These are phyloP conservation scores for Atherix ibis DNA, from an alignment of 2,888 invertebrate species.

Conservation along the genomic window DNA sequence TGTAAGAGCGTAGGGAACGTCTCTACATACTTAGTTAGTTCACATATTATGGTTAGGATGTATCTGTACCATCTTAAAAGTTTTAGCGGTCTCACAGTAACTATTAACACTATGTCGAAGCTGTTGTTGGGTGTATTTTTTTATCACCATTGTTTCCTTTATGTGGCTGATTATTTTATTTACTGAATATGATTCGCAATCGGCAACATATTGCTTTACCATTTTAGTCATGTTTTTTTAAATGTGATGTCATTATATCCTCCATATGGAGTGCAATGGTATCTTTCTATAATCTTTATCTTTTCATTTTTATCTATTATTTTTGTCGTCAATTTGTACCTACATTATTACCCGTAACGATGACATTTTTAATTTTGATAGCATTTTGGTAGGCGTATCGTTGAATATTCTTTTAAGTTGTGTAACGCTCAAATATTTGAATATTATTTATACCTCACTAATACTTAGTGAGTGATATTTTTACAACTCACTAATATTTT, in stretches of 20 bases:
- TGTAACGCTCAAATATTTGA: neutral
- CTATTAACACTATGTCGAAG: neutral
- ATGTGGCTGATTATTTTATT: constrained; percentile 9
- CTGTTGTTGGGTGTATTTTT: constrained; percentile 2
- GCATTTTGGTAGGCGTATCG: too few species aligned
- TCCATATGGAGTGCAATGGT: neutral
- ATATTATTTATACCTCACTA: neutral
- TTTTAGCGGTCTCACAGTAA: neutral
- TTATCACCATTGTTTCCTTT: constrained; percentile 7
- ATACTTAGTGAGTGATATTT: neutral
- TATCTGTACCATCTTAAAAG: neutral
- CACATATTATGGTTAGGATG: neutral
- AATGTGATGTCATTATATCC: neutral
- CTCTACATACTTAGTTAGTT: neutral
- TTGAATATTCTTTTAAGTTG: neutral
- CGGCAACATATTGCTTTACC: neutral
- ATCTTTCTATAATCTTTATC: neutral
- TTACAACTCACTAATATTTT: neutral
- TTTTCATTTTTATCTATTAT: too few species aligned
- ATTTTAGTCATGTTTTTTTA: neutral
- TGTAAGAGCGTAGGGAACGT: neutral
- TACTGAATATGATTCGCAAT: neutral
- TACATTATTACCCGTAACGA: too few species aligned
- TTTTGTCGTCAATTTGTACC: too few species aligned
- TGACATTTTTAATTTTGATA: too few species aligned